A percentile compares a stretch with the other conserved stretches of the same genome.
phyloP scores from a whole-genome alignment of 2,888 invertebrate species.

The Eutolmus rufibarbis region DNA sequence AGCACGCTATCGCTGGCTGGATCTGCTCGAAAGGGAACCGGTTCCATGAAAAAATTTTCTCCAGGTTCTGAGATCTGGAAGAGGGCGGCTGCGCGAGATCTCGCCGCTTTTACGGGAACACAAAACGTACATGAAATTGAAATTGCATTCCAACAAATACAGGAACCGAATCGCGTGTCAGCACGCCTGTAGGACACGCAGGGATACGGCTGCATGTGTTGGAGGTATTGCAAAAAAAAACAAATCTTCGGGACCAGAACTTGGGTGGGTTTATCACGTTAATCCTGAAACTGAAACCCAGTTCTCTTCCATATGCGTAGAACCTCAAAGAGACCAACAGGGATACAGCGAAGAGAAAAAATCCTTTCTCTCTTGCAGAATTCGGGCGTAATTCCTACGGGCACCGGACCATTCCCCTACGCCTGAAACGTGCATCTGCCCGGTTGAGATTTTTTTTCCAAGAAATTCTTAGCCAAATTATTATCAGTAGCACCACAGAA shows the following conservation, averaged over 20 bases:
- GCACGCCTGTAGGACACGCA: background rate
- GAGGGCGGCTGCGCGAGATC: slow-evolving; percentile 6
- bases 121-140: background rate
- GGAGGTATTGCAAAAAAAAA: background rate
- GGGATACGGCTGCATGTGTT: background rate
- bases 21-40: slow-evolving; percentile 22
- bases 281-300: background rate
- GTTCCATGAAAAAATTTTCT: slow-evolving; percentile 15
- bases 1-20: slow-evolving; percentile 16
- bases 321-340: background rate
- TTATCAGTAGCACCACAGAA: background rate
- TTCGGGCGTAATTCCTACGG: slow-evolving; percentile 8
- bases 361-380: background rate
- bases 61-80: background rate
- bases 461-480: background rate
- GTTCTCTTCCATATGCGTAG: background rate
- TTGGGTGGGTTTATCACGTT: background rate
- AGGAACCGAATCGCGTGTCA: background rate
- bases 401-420: background rate
- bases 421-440: background rate
- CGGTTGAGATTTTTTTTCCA: background rate
- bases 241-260: background rate
- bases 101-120: background rate
- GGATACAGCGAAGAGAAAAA: background rate
- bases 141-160: background rate